Evolutionary conservation across 2,113 vertebrate genomes (phyloP).

Genomic region (Ictidomys tridecemlineatus): DNA sequence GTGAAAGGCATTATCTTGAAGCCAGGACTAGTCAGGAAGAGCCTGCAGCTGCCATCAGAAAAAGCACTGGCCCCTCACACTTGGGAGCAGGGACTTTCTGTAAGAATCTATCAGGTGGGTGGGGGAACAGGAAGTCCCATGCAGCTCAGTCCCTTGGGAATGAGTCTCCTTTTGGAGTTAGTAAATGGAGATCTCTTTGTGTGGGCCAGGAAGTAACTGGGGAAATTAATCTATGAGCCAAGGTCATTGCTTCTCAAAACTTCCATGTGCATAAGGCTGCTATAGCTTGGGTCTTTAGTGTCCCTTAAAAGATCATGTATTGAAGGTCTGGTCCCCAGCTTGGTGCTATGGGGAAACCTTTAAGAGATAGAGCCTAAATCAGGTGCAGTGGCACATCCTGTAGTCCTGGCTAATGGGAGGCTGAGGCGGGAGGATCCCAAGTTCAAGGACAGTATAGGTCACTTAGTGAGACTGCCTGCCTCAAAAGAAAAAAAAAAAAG

Average conservation of each 20-base stretch:
- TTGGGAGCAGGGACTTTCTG: neutral
- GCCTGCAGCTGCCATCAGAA: neutral
- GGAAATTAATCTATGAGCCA: neutral
- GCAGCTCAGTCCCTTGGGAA: neutral
- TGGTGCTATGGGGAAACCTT: neutral
- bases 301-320: neutral
- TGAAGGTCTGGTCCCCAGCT: neutral
- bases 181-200: neutral
- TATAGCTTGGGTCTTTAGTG: neutral
- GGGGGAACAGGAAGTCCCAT: neutral
- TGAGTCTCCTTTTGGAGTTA: neutral
- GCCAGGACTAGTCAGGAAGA: neutral
- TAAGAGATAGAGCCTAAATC: neutral
- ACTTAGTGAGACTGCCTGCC: neutral
- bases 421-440: neutral
- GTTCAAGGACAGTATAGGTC: neutral
- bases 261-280: neutral
- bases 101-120: neutral
- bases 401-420: neutral
- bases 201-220: neutral
- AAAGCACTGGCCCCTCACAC: too few relatives aligned
- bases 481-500: neutral
- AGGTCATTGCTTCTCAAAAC: neutral
- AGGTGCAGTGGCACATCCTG: neutral
- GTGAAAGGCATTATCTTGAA: neutral